Base-by-base conservation (phyloP, 1,140 invertebrate genomes). In the Pseudomyrmex concolor region DNA sequence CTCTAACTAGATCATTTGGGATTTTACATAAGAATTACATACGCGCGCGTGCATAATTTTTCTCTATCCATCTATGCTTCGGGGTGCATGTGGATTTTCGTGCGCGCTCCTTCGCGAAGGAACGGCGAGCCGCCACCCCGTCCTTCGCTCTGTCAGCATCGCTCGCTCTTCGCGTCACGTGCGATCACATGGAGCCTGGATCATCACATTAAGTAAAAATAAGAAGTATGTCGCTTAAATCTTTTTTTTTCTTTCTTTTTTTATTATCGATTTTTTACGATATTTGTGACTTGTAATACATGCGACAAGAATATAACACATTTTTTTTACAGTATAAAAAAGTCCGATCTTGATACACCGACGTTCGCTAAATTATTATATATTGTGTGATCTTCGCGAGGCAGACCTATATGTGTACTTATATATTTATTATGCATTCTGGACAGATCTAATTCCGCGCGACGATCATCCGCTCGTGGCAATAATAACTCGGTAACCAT, bases 381-480 rank as follows among this genome's bases (percentile, higher is more conserved):
- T 57, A 70, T 51, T 34, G 54, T 57, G 19, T 59, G 19, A 80
- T 59, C 83, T 76, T 84, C 83, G 63, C 74, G 84, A 81, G 86
- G 54, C 76, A 25, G 54, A 82, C 51, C 54, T 87, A 68, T 72
- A 34, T 84, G 68, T 66, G 57, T 80, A 67, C 86, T 63, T 85
- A 82, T 85, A 86, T 90, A 87, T 80, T 70, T 86, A 64, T 68
- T 70, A 50, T 51, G 15, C 63, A 25, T 68, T 67, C 19, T 57
- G 43, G 25, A 57, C 19, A 60, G 22, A 80, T 45, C 19, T 57
- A 67, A 19, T 70, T 70, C 15, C 66, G 54, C 22, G 54, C 22
- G 78, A 72, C 59, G 57, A 82, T 73, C 71, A 34, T 62, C 17
- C 70, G 68, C 68, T 62, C 57, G 78, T 82, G 67, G 57, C 78